A percentile compares a stretch with the other conserved stretches of the same genome.
These are phyloP conservation scores for Sciaenops ocellatus DNA, from an alignment of 2,797 vertebrate species.

Conservation along the genomic window DNA sequence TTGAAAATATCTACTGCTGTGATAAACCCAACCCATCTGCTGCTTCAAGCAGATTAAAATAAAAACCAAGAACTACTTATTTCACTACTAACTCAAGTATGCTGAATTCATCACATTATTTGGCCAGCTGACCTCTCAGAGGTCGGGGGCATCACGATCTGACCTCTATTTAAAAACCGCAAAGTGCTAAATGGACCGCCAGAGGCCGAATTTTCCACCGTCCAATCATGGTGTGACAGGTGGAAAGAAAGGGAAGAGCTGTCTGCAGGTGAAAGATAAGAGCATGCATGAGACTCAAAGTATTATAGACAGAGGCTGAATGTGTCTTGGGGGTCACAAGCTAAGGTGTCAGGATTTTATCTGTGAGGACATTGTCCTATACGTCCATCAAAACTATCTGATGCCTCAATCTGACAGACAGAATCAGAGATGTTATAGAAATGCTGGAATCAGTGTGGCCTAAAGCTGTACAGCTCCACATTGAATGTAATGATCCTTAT, in stretches of 20 bases:
- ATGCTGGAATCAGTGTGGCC: slow-evolving; percentile 29
- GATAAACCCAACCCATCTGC: slow-evolving; percentile 13
- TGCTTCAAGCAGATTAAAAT: slow-evolving; percentile 39
- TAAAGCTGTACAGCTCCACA: slow-evolving; percentile 1
- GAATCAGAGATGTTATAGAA: slow-evolving; percentile 48
- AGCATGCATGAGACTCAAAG: slow-evolving; percentile 40
- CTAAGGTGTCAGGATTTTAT: slow-evolving; percentile 65
- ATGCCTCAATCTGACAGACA: slow-evolving; percentile 57
- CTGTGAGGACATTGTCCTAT: slow-evolving; percentile 68
- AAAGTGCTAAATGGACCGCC: slow-evolving; percentile 54
- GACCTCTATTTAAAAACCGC: slow-evolving; percentile 71
- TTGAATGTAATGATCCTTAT: slow-evolving; percentile 1
- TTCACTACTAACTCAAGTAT: slow-evolving; percentile 15
- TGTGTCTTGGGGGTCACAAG: slow-evolving; percentile 60
- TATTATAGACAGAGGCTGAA: slow-evolving; percentile 50
- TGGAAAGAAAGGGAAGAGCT: slow-evolving; percentile 51
- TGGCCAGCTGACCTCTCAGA: slow-evolving; percentile 56
- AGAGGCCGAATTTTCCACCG: slow-evolving; percentile 60
- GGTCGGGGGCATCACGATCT: slow-evolving; percentile 48
- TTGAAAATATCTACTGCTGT: not conserved
- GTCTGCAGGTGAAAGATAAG: slow-evolving; percentile 80
- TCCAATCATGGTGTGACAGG: slow-evolving; percentile 65
- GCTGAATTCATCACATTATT: slow-evolving; percentile 45
- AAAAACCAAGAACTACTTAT: slow-evolving; percentile 43
- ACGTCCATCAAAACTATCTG: slow-evolving; percentile 71